phyloP scores from a whole-genome alignment of 2,113 vertebrate genomes.

The Entomyzon cyanotis region DNA sequence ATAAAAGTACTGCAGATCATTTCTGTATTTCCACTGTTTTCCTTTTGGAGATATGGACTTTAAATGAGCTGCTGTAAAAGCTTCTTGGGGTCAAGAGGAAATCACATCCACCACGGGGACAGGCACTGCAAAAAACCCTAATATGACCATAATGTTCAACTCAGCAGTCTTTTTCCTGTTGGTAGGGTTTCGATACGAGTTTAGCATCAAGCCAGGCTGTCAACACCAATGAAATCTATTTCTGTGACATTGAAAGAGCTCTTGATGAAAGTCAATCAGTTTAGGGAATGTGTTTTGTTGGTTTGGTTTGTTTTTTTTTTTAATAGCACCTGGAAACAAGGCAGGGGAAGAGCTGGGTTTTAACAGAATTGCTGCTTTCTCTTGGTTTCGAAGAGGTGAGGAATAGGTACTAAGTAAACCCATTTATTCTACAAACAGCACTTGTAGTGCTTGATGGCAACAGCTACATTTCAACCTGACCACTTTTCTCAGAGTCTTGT shows the following conservation, averaged over 20 bases:
- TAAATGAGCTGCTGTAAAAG: slow-evolving; percentile 56
- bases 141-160: slow-evolving; percentile 54
- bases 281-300: not conserved
- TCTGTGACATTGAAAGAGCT: slow-evolving; percentile 50
- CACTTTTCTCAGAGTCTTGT: not conserved
- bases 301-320: not conserved
- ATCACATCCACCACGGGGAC: slow-evolving; percentile 56
- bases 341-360: not conserved
- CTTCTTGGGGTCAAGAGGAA: slow-evolving; percentile 52
- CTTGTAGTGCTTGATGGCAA: not conserved
- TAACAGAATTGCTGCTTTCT: not conserved
- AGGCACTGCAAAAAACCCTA: not conserved
- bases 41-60: slow-evolving; percentile 26
- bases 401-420: not conserved
- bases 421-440: not conserved
- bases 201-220: slow-evolving; percentile 52
- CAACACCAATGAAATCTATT: slow-evolving; percentile 61
- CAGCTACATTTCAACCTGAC: not conserved
- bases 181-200: slow-evolving; percentile 40
- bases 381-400: not conserved
- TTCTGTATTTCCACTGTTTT: not conserved
- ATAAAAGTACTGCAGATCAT: slow-evolving; percentile 34
- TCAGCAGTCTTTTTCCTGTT: slow-evolving; percentile 43
- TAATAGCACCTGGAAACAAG: not conserved
- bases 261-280: slow-evolving; percentile 50